Conservation (phyloP, 2,113 vertebrate genomes). For the Oreochromis spilurus region DNA sequence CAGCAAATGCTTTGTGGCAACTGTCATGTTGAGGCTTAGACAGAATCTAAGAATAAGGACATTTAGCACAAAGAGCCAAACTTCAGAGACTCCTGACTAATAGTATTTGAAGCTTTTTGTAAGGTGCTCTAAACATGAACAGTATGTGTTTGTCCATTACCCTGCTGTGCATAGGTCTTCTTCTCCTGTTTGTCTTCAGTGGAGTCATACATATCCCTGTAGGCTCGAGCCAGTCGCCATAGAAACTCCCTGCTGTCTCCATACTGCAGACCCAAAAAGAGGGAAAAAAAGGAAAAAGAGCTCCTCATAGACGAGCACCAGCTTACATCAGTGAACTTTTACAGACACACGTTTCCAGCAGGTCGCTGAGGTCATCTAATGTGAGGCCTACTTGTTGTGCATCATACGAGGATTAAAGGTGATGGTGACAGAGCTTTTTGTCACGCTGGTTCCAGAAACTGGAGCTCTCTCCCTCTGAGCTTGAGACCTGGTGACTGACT, state of each 20-base stretch:
- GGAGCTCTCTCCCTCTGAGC: background rate
- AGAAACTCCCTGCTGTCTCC: slow-evolving; percentile 79
- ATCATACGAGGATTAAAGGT: background rate
- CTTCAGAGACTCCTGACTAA: background rate
- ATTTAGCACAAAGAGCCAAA: background rate
- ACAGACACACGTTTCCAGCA: background rate
- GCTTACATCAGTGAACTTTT: background rate
- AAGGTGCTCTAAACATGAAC: background rate
- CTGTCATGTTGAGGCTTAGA: background rate
- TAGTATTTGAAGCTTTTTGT: background rate
- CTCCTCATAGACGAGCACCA: fast-evolving
- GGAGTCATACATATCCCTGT: slow-evolving; percentile 81
- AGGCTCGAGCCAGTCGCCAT: slow-evolving; percentile 90
- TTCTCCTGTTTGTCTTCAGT: slow-evolving; percentile 73
- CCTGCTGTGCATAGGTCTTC: slow-evolving; percentile 76
- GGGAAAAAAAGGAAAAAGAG: background rate
- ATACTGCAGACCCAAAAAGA: slow-evolving; percentile 66
- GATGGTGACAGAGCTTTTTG: background rate
- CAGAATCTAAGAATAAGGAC: background rate
- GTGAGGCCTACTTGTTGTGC: background rate
- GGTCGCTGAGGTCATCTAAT: background rate
- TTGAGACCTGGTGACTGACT: background rate
- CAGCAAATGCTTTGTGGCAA: background rate
- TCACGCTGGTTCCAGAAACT: background rate
- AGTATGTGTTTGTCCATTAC: slow-evolving; percentile 31